Base-by-base conservation (phyloP, 2,113 vertebrate species). In the Daboia siamensis region DNA sequence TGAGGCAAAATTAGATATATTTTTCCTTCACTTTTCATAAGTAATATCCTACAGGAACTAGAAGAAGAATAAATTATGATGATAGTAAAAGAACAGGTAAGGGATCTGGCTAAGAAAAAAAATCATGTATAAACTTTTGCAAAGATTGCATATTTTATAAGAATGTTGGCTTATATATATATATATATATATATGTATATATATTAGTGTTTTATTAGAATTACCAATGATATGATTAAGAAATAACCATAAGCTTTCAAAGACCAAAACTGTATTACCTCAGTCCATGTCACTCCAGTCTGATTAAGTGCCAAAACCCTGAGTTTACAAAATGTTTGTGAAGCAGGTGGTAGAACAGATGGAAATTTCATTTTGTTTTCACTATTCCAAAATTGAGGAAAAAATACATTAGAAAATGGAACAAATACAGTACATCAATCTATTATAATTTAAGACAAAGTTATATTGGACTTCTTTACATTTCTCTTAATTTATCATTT, bases 201-300 rank as follows among this genome's bases (percentile, higher is more conserved):
- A 11, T 74, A 74, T 39, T 48, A 55, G 11, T 88, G n/a, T 92
- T 39, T 46, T 92, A 86, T 88, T 1, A 88, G 20, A 94, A 84
- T 57, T 57, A 39, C 15, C 69, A 84, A 91, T 10, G 15, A 61
- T 89, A 61, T 61, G 39, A 89, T 48, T 59, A 61, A 13, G n/a
- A 55, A 87, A n/a, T 80, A 80, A 56, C n/a, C n/a, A 88, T 57
- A 88, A 56, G 8, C 24, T 54, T 87, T 61, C 23, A 51, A 61
- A 21, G 11, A 23, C 55, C 74, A 17, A 33, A 92, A 92, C 6
- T 8, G 46, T 69, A 88, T 96, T 97, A 99, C 99, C 99, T 99
- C 98, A 29, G 96, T 87, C 99, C 99, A 99, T 5, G 98, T 98
- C 95, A 99, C 94, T 90, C 96, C 96, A 29, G 98, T 98, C 91